Evolutionary conservation across 1,140 invertebrate genomes (phyloP), one percentile per base, ranked within the genome.

Genomic region (Trinorchestia longiramus): DNA sequence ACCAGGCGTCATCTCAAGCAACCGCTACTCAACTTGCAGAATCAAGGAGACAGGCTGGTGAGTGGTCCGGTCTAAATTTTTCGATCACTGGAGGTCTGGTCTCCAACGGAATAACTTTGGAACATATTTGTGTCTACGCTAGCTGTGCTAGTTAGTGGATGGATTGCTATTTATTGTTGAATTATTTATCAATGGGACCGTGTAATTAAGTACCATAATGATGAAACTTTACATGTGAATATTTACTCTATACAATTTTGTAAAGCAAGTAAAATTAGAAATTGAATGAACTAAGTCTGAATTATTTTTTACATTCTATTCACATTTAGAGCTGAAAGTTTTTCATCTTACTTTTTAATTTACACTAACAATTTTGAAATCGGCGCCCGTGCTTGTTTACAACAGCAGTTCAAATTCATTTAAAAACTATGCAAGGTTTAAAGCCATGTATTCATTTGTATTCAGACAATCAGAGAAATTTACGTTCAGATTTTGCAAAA

Each of bases 31-130:
- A 98, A 99, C 6, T 97, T 99, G 88, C 98, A 99, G 96, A 99
- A 99, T 23, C 99, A 99, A 97, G 99, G 99, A 40, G 99, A 99
- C 98, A 99, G 99, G 97, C 97, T 99, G 98, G 98, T 98, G 97
- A 98, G 97, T 19, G 62, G 28, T 36, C 62, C 96, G 43, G 95
- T 40, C 36, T 40, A 23, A 45, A 43, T 57, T 95, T 4, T 95
- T 96, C 4, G 42, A 15, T 77, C 62, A 77, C 11, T 77, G 15
- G 3, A 77, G 62, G 3, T 77, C 62, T 77, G 62, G 62, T 77
- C 28, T 77, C 36, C 62, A 77, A 77, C 36, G 28, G 62, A 77
- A 11, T 77, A 77, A 77, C 15, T 1, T 23, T 19, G 3, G 15
- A 23, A 36, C 28, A 77, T 77, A 23, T 23, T 77, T 77, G 62